Evolutionary conservation across 2,113 vertebrate genomes (phyloP).

Genomic region (Fregata magnificens): DNA sequence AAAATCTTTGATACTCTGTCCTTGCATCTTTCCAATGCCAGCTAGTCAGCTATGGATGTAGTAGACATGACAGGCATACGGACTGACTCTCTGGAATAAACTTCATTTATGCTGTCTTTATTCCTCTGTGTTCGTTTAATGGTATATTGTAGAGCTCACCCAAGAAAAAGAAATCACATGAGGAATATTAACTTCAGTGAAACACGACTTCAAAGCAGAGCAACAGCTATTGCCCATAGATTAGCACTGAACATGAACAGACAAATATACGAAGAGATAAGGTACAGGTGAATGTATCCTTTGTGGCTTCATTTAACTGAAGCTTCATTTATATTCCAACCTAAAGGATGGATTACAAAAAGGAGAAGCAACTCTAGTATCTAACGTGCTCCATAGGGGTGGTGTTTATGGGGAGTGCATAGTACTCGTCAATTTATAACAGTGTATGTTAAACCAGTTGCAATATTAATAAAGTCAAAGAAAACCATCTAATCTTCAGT

Average conservation of each 20-base stretch:
- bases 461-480: neutral
- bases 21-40: neutral
- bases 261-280: neutral
- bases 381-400: neutral
- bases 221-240: neutral
- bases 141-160: neutral
- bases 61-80: rapidly evolving
- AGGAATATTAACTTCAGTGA: neutral
- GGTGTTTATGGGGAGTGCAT: neutral
- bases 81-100: neutral
- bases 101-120: neutral
- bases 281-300: neutral
- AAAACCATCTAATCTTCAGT: neutral
- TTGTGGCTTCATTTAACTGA: neutral
- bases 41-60: neutral
- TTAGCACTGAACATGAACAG: neutral
- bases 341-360: neutral
- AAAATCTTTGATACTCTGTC: neutral
- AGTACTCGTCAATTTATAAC: neutral
- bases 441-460: neutral
- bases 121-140: neutral
- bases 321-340: neutral
- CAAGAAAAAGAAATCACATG: neutral
- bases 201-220: neutral
- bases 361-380: neutral